phyloP scores from a whole-genome alignment of 2,113 vertebrate genomes.

The Mustela nigripes region DNA sequence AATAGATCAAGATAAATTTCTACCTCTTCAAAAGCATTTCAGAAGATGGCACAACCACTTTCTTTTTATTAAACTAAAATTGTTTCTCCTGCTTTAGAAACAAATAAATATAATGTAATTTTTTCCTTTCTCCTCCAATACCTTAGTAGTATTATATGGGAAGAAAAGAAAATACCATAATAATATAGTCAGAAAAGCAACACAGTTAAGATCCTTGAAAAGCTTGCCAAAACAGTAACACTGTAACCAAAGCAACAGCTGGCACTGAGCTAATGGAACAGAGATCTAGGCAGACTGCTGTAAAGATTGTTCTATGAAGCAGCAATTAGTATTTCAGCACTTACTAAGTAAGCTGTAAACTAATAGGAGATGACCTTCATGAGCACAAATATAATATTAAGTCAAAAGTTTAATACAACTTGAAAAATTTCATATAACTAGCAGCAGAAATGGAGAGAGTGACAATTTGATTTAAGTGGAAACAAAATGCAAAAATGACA shows the following conservation, averaged over 20 bases:
- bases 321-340: conserved; percentile 73
- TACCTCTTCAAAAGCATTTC: conserved; percentile 16
- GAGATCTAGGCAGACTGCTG: conserved; percentile 78
- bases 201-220: conserved; percentile 81
- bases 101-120: background rate
- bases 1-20: background rate
- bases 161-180: conserved; percentile 54
- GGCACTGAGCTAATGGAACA: conserved; percentile 82
- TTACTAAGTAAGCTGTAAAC: conserved; percentile 77
- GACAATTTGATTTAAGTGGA: conserved; percentile 21
- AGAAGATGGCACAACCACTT: conserved; percentile 9
- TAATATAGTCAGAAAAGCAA: conserved; percentile 82
- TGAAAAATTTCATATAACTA: background rate
- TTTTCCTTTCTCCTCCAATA: conserved; percentile 7
- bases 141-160: conserved; percentile 10
- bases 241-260: conserved; percentile 87
- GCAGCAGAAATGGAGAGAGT: conserved; percentile 57
- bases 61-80: conserved; percentile 51
- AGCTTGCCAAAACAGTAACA: conserved; percentile 85
- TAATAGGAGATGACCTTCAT: conserved; percentile 59
- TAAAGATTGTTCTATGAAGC: conserved; percentile 80
- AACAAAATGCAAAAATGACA: conserved; percentile 46
- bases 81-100: conserved; percentile 45
- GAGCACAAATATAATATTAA: conserved; percentile 56
- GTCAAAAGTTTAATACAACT: conserved; percentile 40